phyloP scores from a whole-genome alignment of 37 sponge, comb jelly and placozoan species.

The Diacarnus erythraeanus region DNA sequence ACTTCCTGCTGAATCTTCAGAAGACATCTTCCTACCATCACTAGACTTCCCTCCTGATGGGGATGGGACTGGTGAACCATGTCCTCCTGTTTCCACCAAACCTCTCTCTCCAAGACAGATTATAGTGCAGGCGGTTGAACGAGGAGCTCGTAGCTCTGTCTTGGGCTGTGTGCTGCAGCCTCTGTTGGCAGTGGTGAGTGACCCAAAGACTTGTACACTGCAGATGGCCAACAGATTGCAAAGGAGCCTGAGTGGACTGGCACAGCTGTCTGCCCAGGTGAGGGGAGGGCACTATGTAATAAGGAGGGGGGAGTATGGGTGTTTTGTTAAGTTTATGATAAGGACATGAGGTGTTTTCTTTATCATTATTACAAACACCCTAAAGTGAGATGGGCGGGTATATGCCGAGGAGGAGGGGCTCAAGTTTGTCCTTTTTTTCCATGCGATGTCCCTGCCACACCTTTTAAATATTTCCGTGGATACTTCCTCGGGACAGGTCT shows the following conservation, averaged over 20 bases:
- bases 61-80: constrained; percentile 11
- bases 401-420: constrained; percentile 49
- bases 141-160: constrained; percentile 20
- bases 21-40: neutral
- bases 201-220: constrained; percentile 24
- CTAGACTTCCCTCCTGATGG: neutral
- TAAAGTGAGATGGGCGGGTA: neutral
- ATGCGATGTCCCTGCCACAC: constrained; percentile 52
- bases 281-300: neutral
- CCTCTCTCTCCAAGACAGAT: neutral
- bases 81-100: neutral
- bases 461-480: neutral
- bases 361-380: too few relatives aligned
- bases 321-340: too few relatives aligned
- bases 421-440: constrained; percentile 20
- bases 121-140: constrained; percentile 34
- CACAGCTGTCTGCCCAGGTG: constrained; percentile 51
- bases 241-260: constrained; percentile 23
- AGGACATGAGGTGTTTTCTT: too few relatives aligned
- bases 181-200: constrained; percentile 40
- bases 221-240: constrained; percentile 45
- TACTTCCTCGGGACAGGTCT: too few relatives aligned
- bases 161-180: constrained; percentile 51
- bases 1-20: neutral
- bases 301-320: neutral